These are phyloP conservation scores for Craterocephalus amniculus DNA, from an alignment of 2,797 vertebrate genomes.

Conservation along the genomic window DNA sequence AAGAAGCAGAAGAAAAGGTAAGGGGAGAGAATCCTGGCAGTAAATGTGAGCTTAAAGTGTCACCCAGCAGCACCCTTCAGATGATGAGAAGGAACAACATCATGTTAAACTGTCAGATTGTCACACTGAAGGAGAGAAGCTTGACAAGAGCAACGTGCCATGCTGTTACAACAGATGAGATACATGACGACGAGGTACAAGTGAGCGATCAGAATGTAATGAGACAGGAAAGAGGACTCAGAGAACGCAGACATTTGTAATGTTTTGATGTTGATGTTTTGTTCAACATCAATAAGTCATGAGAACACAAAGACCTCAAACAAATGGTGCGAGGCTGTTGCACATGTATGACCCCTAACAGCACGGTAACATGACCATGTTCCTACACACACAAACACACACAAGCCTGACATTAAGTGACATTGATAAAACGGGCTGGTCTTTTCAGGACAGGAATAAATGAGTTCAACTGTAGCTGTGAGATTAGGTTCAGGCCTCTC, in stretches of 20 bases:
- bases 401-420: conserved; percentile 58
- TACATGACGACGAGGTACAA: conserved; percentile 31
- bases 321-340: neutral
- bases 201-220: conserved; percentile 28
- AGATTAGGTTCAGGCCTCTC: conserved; percentile 73
- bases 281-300: conserved; percentile 13
- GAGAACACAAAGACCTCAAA: neutral
- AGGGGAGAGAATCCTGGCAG: neutral
- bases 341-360: conserved; percentile 11
- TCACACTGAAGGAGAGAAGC: conserved; percentile 35
- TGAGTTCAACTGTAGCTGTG: conserved; percentile 77
- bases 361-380: conserved; percentile 36
- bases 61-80: conserved; percentile 10
- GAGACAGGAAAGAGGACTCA: conserved; percentile 11
- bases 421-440: conserved; percentile 74
- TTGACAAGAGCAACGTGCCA: conserved; percentile 43
- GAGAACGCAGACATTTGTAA: neutral
- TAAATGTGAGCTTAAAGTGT: conserved; percentile 25
- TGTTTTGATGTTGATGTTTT: neutral
- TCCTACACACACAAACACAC: conserved; percentile 21
- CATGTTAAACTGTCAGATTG: conserved; percentile 54
- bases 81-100: conserved; percentile 17
- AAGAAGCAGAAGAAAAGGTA: neutral
- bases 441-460: conserved; percentile 75
- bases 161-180: conserved; percentile 35